These are phyloP conservation scores for Leptobrachium leishanense DNA, from an alignment of 2,113 vertebrate species.

Conservation along the genomic window DNA sequence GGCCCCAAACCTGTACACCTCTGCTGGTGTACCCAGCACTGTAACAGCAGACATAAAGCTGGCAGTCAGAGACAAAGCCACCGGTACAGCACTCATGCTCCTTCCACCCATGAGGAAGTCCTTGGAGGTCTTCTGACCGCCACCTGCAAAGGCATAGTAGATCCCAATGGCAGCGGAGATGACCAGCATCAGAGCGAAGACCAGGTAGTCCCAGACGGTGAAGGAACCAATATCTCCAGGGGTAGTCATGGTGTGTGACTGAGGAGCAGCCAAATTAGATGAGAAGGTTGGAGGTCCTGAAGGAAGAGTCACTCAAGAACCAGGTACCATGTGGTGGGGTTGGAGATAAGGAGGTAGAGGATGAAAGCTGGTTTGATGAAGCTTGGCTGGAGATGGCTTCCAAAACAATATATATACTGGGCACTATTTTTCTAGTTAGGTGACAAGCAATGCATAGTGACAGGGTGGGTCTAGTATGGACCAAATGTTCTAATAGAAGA, in stretches of 20 bases:
- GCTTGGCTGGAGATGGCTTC: neutral
- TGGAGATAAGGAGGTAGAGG: neutral
- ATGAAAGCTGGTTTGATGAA: neutral
- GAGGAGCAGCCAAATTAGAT: neutral
- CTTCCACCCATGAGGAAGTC: slow-evolving; percentile 88
- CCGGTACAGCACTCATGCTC: slow-evolving; percentile 78
- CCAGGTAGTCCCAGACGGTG: slow-evolving; percentile 82
- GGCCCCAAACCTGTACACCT: slow-evolving; percentile 85
- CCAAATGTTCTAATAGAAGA: too few species aligned
- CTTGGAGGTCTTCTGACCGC: slow-evolving; percentile 67
- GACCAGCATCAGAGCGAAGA: slow-evolving; percentile 83
- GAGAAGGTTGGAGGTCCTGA: neutral
- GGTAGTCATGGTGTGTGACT: slow-evolving; percentile 46
- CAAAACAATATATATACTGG: too few species aligned
- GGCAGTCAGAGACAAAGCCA: slow-evolving; percentile 87
- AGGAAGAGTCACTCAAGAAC: neutral
- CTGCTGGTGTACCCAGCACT: slow-evolving; percentile 83
- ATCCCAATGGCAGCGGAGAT: slow-evolving; percentile 83
- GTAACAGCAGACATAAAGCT: slow-evolving; percentile 97
- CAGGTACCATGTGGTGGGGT: neutral
- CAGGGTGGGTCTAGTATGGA: too few species aligned
- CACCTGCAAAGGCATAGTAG: slow-evolving; percentile 78
- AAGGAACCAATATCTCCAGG: slow-evolving; percentile 62
- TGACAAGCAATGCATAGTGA: too few species aligned
- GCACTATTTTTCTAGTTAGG: too few species aligned